Evolutionary conservation across 2,888 invertebrate species (phyloP).

Genomic region (Lamellibrachia columna): DNA sequence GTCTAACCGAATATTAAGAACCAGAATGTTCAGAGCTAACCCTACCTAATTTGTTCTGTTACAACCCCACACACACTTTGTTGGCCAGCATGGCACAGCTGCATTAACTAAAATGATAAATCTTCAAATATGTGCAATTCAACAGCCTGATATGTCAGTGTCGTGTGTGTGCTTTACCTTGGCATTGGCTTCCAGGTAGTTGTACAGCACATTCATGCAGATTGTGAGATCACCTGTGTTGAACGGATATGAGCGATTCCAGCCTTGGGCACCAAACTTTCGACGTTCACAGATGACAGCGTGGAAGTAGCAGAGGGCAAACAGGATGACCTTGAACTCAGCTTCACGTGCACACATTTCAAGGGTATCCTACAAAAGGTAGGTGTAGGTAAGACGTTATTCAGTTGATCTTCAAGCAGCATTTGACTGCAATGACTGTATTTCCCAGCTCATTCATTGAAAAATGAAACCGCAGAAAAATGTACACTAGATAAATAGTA

Average conservation of each 20-base stretch:
- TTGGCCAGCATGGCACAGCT: too few species aligned
- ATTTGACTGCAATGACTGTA: too few species aligned
- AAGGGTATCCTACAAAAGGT: conserved; percentile 76
- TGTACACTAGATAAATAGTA: not conserved
- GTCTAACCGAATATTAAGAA: too few species aligned
- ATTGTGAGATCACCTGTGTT: conserved; percentile 93
- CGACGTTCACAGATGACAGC: conserved; percentile 93
- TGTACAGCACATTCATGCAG: conserved; percentile 91
- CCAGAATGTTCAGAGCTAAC: too few species aligned
- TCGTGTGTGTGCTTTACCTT: conserved; percentile 49
- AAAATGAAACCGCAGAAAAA: too few species aligned
- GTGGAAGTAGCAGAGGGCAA: conserved; percentile 89
- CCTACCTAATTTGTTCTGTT: too few species aligned
- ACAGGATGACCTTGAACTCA: conserved; percentile 93
- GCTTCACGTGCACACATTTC: conserved; percentile 96
- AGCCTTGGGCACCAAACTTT: conserved; percentile 90
- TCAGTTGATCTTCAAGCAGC: not conserved
- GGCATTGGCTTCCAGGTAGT: conserved; percentile 92
- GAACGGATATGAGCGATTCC: conserved; percentile 87
- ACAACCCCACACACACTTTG: too few species aligned
- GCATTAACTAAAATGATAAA: not conserved
- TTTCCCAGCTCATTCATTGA: too few species aligned
- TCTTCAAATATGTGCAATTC: not conserved
- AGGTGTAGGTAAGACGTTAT: not conserved
- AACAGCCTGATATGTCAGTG: not conserved